Conservation (phyloP, 2,113 vertebrate genomes). For the Amphilophus citrinellus region DNA sequence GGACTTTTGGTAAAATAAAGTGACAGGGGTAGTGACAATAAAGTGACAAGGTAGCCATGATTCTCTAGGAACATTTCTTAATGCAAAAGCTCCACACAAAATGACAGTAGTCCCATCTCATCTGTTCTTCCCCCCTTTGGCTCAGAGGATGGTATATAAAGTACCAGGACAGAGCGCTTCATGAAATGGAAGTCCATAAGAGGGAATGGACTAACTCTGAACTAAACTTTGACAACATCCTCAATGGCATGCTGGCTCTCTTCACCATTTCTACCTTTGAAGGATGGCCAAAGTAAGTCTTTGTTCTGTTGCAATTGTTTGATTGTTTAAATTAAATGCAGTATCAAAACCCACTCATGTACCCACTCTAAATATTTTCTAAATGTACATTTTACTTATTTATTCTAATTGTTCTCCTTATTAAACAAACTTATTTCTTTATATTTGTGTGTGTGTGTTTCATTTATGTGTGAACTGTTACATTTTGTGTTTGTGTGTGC, state of each 20-base stretch:
- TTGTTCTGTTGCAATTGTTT: not conserved
- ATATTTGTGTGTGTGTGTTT: not conserved
- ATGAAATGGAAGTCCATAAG: conserved; percentile 76
- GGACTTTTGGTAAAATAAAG: too few relatives aligned
- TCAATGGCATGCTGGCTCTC: conserved; percentile 94
- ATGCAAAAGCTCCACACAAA: too few relatives aligned
- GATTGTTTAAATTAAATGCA: not conserved
- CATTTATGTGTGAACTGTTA: not conserved
- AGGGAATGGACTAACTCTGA: conserved; percentile 86
- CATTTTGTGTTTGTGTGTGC: not conserved
- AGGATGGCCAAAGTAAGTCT: conserved; percentile 91
- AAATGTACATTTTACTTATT: too few relatives aligned
- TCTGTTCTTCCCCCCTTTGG: not conserved
- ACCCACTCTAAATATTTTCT: too few relatives aligned
- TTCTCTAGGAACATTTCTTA: too few relatives aligned
- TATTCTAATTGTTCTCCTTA: too few relatives aligned
- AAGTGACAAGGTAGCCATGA: too few relatives aligned
- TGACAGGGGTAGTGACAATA: too few relatives aligned
- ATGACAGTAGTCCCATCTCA: not conserved
- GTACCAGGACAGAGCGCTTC: conserved; percentile 86
- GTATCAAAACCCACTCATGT: not conserved
- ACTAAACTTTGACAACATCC: conserved; percentile 92
- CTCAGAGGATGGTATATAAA: conserved; percentile 87
- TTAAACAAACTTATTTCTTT: too few relatives aligned
- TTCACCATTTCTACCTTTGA: conserved; percentile 96